phyloP scores from a whole-genome alignment of 2,797 vertebrate genomes.

The Merluccius polli region DNA sequence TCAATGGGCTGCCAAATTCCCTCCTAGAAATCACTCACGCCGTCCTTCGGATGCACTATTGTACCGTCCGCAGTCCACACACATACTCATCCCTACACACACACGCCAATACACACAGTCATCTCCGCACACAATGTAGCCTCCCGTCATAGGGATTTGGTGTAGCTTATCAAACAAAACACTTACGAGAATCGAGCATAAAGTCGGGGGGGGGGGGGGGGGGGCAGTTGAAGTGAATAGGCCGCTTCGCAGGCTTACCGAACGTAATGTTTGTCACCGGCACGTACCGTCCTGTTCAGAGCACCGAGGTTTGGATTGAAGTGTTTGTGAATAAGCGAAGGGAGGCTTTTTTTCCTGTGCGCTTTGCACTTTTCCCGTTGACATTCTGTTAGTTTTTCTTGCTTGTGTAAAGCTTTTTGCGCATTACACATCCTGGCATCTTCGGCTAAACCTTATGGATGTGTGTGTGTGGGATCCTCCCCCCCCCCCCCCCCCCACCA shows the following conservation, averaged over 20 bases:
- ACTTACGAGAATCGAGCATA: conserved; percentile 57
- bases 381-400: background rate
- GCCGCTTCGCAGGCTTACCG: conserved; percentile 49
- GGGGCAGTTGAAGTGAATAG: conserved; percentile 23
- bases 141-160: conserved; percentile 66
- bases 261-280: conserved; percentile 62
- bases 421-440: background rate
- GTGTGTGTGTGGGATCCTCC: background rate
- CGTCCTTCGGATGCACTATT: conserved; percentile 59
- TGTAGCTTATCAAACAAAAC: conserved; percentile 67
- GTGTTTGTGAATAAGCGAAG: no score
- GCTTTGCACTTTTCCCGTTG: background rate
- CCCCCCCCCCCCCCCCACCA: no score
- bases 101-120: conserved; percentile 25
- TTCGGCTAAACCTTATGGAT: background rate
- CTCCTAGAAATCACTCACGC: conserved; percentile 65
- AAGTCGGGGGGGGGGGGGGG: conserved; percentile 23
- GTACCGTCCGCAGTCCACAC: conserved; percentile 55
- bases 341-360: background rate
- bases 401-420: background rate
- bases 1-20: conserved; percentile 68
- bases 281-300: conserved; percentile 66
- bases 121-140: conserved; percentile 13
- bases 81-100: conserved; percentile 54
- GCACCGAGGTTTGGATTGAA: conserved; percentile 39